Evolutionary conservation across 2,797 vertebrate genomes (phyloP).

Genomic region (Nannoperca obscura): DNA sequence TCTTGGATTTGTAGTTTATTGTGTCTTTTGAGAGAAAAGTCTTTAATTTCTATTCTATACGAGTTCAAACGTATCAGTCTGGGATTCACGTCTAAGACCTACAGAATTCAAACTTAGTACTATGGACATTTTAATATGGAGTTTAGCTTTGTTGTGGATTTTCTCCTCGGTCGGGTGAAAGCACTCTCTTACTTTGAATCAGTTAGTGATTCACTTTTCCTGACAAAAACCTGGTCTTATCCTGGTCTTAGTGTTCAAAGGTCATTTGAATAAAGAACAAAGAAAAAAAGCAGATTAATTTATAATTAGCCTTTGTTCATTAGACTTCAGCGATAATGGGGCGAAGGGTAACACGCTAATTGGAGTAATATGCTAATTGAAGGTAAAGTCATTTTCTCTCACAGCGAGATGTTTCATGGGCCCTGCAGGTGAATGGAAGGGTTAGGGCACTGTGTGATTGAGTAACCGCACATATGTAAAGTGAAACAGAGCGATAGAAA

Average conservation of each 20-base stretch:
- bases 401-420: slow-evolving; percentile 53
- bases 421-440: slow-evolving; percentile 57
- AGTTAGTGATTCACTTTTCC: slow-evolving; percentile 46
- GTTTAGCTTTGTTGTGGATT: slow-evolving; percentile 13
- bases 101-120: not conserved
- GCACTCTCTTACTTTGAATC: slow-evolving; percentile 29
- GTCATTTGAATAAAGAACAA: slow-evolving; percentile 46
- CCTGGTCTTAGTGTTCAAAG: slow-evolving; percentile 55
- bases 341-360: slow-evolving; percentile 68
- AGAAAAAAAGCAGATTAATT: slow-evolving; percentile 62
- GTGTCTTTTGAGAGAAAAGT: no score
- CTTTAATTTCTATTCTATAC: not conserved
- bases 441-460: slow-evolving; percentile 16
- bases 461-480: slow-evolving; percentile 22
- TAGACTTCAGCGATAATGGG: slow-evolving; percentile 72
- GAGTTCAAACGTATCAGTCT: not conserved
- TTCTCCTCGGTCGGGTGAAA: slow-evolving; percentile 15
- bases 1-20: not conserved
- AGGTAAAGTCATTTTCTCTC: slow-evolving; percentile 76
- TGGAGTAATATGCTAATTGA: slow-evolving; percentile 77
- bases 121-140: not conserved
- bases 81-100: no score
- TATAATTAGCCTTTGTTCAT: slow-evolving; percentile 80
- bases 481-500: not conserved
- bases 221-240: slow-evolving; percentile 40